These are phyloP conservation scores for Sciurus niger DNA, from an alignment of 2,113 vertebrate genomes.

Conservation along the genomic window DNA sequence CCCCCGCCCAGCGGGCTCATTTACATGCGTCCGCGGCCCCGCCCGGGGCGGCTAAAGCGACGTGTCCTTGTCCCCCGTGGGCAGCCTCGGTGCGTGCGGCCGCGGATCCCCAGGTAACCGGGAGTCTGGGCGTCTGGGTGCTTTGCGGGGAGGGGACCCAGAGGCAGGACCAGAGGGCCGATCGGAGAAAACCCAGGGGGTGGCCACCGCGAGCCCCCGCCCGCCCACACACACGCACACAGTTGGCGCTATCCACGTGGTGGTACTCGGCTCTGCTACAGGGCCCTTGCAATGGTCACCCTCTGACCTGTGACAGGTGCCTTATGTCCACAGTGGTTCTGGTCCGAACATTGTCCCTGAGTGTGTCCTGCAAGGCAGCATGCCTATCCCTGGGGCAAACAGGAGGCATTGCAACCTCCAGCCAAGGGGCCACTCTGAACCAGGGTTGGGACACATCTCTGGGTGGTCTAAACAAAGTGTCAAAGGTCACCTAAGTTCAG, in stretches of 20 bases:
- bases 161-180: background rate
- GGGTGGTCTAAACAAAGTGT: background rate
- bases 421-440: background rate
- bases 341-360: background rate
- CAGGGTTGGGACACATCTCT: background rate
- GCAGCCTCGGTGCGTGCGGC: conserved; percentile 62
- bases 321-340: background rate
- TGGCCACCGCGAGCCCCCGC: background rate
- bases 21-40: conserved; percentile 76
- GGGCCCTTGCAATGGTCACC: background rate
- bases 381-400: background rate
- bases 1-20: conserved; percentile 71
- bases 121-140: background rate
- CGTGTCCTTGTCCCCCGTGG: conserved; percentile 87
- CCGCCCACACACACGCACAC: background rate
- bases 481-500: background rate
- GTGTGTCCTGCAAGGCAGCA: background rate
- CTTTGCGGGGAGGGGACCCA: background rate
- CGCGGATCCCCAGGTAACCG: conserved; percentile 69
- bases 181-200: background rate
- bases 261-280: background rate
- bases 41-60: conserved; percentile 86
- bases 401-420: background rate
- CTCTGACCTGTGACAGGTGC: background rate
- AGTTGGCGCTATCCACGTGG: background rate